Evolutionary conservation across 2,797 vertebrate species (phyloP).

Genomic region (Enteromius viviparus): DNA sequence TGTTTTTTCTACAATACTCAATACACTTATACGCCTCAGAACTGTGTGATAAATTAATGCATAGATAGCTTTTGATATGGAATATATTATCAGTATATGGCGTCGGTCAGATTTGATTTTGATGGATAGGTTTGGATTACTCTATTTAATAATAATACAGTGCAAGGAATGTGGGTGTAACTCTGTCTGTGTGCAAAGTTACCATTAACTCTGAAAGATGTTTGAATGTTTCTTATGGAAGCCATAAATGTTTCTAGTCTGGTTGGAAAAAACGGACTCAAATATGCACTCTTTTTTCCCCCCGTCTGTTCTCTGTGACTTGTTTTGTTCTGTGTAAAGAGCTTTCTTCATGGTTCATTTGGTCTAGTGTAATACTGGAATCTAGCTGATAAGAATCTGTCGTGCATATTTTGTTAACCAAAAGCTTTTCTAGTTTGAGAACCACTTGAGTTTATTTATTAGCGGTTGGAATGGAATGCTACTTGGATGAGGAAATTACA

Average conservation of each 20-base stretch:
- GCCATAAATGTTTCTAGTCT: background rate
- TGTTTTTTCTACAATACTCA: background rate
- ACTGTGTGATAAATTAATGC: background rate
- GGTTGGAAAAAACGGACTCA: background rate
- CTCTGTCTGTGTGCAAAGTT: background rate
- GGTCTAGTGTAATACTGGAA: background rate
- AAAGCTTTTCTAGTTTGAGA: constrained; percentile 16
- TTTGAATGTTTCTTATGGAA: background rate
- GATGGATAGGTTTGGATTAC: constrained; percentile 4
- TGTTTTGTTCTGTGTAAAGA: constrained; percentile 1
- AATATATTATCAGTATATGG: background rate
- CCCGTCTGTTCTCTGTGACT: background rate
- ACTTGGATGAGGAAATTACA: constrained; percentile 70
- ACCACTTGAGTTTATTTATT: constrained; percentile 8
- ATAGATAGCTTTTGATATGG: constrained; percentile 2
- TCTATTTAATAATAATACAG: constrained; percentile 20
- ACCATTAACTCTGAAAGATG: background rate
- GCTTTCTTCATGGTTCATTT: background rate
- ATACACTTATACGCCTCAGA: background rate
- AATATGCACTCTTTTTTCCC: background rate
- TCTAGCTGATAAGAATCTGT: constrained; percentile 7
- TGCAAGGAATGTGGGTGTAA: constrained; percentile 28
- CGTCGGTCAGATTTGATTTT: background rate
- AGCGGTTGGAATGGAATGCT: constrained; percentile 61
- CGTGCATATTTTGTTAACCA: background rate